A percentile compares a stretch with the other conserved stretches of the same genome.
Conservation (phyloP, 2,888 invertebrate species). For the Apeira syringaria region DNA sequence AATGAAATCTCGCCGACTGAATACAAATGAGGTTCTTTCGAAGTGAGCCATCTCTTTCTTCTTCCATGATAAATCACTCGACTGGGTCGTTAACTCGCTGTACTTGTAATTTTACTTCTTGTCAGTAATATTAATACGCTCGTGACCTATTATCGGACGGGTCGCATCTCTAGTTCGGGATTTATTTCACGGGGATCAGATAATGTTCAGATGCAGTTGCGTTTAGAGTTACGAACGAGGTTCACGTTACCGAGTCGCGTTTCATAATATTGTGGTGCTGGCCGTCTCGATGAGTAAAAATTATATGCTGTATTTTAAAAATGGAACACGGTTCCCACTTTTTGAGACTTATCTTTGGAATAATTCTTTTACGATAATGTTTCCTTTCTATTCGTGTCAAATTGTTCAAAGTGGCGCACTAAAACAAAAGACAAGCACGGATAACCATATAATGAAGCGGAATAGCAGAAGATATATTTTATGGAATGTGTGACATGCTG, state of each 20-base stretch:
- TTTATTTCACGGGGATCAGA: conserved; percentile 70
- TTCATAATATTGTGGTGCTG: conserved; percentile 72
- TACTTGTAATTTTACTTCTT: conserved; percentile 73
- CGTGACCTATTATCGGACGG: conserved; percentile 71
- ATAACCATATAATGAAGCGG: too few species aligned
- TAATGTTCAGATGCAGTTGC: conserved; percentile 62
- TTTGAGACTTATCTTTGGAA: too few species aligned
- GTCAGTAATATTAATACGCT: conserved; percentile 78
- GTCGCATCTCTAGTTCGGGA: conserved; percentile 67
- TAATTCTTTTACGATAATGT: too few species aligned
- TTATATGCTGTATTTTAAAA: conserved; percentile 38
- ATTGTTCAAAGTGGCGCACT: too few species aligned
- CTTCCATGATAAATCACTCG: conserved; percentile 71
- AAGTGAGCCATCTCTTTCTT: conserved; percentile 70
- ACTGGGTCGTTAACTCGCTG: conserved; percentile 72
- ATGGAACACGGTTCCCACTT: conserved; percentile 48
- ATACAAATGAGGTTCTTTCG: conserved; percentile 75
- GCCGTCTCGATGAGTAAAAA: conserved; percentile 44
- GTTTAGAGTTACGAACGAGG: conserved; percentile 55
- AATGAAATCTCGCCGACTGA: conserved; percentile 63
- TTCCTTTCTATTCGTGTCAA: too few species aligned
- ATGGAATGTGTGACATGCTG: too few species aligned
- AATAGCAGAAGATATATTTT: too few species aligned
- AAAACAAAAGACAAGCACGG: too few species aligned
- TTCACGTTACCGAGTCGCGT: conserved; percentile 55